phyloP scores from a whole-genome alignment of 1,140 invertebrate genomes.

The Battus philenor region DNA sequence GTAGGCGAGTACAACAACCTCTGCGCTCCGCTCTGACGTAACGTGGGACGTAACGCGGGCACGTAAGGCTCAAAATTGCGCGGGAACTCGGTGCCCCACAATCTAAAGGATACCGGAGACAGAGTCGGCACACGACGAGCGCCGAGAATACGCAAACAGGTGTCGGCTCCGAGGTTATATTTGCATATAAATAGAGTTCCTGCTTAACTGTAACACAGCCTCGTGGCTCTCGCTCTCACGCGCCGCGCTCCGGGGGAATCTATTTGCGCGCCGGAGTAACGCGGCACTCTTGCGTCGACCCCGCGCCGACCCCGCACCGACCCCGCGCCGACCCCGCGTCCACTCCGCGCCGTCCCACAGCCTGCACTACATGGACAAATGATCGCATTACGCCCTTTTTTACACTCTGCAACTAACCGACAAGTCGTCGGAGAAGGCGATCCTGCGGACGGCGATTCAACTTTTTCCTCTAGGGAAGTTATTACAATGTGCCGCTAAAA shows the following conservation, averaged over 20 bases:
- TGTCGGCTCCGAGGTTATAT: conserved; percentile 72
- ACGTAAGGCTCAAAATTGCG: conserved; percentile 18
- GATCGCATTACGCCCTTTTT: no score
- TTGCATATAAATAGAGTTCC: conserved; percentile 76
- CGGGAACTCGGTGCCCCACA: conserved; percentile 35
- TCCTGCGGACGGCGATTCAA: conserved; percentile 25
- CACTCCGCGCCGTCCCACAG: no score
- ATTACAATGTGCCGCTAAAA: conserved; percentile 37
- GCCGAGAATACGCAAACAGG: conserved; percentile 73
- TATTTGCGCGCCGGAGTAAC: conserved; percentile 70
- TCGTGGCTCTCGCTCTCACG: conserved; percentile 63
- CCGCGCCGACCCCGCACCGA: no score
- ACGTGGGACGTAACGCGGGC: conserved; percentile 9
- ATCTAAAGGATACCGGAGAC: conserved; percentile 62
- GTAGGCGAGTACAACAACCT: conserved; percentile 15
- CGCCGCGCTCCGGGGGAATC: conserved; percentile 59
- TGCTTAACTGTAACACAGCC: conserved; percentile 71
- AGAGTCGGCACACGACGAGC: conserved; percentile 56
- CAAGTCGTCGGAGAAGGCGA: conserved; percentile 23
- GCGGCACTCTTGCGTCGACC: no score
- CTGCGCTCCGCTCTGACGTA: not conserved
- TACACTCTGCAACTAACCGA: not conserved
- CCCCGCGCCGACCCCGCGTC: no score
- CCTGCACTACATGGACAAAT: no score
- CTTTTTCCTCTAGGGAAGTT: conserved; percentile 44